Evolutionary conservation across 2,113 vertebrate species (phyloP).

Genomic region (Bombycilla garrulus): DNA sequence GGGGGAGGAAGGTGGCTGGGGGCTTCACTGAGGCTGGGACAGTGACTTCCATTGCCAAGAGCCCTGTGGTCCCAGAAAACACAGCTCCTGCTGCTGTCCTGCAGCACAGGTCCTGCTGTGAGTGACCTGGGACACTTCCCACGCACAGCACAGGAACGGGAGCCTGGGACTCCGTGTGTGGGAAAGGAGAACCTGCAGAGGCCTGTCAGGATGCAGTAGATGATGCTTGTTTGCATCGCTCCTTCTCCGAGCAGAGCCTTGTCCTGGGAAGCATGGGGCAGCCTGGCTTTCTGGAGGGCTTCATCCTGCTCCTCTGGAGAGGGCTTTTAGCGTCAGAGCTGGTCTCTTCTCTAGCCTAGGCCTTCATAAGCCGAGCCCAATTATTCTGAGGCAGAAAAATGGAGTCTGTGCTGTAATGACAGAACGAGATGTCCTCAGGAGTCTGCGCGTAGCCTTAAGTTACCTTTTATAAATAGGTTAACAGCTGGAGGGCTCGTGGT

Average conservation of each 20-base stretch:
- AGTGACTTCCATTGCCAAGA: background rate
- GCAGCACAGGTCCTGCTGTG: background rate
- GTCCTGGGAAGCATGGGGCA: background rate
- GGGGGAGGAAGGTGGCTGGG: background rate
- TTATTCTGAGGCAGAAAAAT: background rate
- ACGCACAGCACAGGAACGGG: background rate
- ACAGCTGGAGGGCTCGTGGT: conserved; percentile 24
- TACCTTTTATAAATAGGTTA: conserved; percentile 24
- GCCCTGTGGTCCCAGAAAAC: background rate
- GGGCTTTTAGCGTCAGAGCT: background rate
- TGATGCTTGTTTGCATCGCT: rapidly evolving
- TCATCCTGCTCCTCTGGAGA: background rate
- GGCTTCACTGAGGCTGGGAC: background rate
- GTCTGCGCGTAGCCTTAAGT: background rate
- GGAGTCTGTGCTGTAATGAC: background rate
- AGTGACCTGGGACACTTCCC: background rate
- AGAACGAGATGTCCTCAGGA: background rate
- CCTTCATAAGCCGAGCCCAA: background rate
- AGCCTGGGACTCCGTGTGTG: rapidly evolving
- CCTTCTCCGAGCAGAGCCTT: background rate
- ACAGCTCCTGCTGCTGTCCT: background rate
- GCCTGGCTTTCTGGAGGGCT: background rate
- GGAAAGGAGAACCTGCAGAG: background rate
- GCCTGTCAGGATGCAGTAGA: background rate
- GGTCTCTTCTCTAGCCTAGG: background rate